Evolutionary conservation across 2,797 vertebrate genomes (phyloP), one percentile per base, ranked within the genome.

Genomic region (Sebastes dallii): DNA sequence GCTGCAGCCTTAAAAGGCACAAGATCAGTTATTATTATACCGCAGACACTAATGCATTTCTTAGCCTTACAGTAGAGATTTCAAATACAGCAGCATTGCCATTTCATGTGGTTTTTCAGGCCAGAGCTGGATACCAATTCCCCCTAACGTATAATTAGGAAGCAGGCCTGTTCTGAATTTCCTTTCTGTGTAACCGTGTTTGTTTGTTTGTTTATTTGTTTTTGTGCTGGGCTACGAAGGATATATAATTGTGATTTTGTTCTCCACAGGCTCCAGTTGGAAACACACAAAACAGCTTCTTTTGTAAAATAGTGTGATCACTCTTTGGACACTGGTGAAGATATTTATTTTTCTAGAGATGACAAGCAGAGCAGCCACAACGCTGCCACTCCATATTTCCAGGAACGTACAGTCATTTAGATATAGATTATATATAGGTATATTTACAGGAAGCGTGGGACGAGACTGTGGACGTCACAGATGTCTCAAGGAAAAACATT

Each of bases 311-410:
- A 93, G 94, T 89, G 94, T 95, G 95, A 94, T 96, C 89, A 84
- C 96, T 95, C 89, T 94, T 95, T 96, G 96, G 95, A 95, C 96
- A 96, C 91, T 92, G 92, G 93, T 94, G 96, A 97, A 97, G 96
- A 98, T 96, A 96, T 99, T 97, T 99, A 99, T 99, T 99, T 99
- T 99, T 99, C 95, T 99, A 99, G 93, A 95, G 91, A 94, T 92
- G 94, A 96, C 85, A 95, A 93, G 88, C 89, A 87, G 87, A 91
- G 93, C 95, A 94, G 94, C 93, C 84, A 80, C 59, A 94, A 92
- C 83, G 96, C 94, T 93, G 96, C 92, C 96, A 94, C 85, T 93
- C 88, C 91, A 91, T 84, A 91, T 95, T 94, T 95, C 93, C 93
- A 92, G 91, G 92, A 92, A 95, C 88, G 72, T 92, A 83, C 85